Evolutionary conservation across 2,888 invertebrate species (phyloP).

Genomic region (Gonocerus acuteangulatus): DNA sequence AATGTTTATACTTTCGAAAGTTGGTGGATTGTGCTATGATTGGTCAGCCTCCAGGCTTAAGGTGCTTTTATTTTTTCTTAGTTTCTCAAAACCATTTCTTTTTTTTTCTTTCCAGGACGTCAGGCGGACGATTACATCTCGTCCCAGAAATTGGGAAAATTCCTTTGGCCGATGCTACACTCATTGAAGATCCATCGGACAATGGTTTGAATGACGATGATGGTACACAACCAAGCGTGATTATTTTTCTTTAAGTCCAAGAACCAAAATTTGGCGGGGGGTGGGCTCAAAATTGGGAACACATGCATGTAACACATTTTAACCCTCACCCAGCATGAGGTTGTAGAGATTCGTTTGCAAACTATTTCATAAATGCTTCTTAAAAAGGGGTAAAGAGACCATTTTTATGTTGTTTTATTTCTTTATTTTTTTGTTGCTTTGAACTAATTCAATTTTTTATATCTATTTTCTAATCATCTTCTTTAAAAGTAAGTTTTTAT

Average conservation of each 20-base stretch:
- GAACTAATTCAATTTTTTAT: too few relatives aligned
- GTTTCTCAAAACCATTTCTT: too few relatives aligned
- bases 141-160: slow-evolving; percentile 74
- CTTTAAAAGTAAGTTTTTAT: too few relatives aligned
- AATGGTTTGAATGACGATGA: slow-evolving; percentile 42
- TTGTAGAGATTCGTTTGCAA: not conserved
- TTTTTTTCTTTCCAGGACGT: slow-evolving; percentile 47
- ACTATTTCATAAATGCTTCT: not conserved
- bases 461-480: too few relatives aligned
- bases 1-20: too few relatives aligned
- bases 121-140: slow-evolving; percentile 78
- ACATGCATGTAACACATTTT: not conserved
- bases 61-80: too few relatives aligned
- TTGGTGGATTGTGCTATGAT: too few relatives aligned
- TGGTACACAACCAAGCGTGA: slow-evolving; percentile 30
- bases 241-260: slow-evolving; percentile 17
- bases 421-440: not conserved
- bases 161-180: slow-evolving; percentile 71
- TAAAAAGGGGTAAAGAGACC: not conserved
- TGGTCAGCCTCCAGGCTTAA: too few relatives aligned
- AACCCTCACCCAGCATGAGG: not conserved
- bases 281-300: not conserved
- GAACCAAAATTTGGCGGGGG: not conserved
- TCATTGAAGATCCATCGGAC: slow-evolving; percentile 77
- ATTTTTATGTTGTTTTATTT: not conserved